phyloP scores from a whole-genome alignment of 2,888 invertebrate species.

The Brassicogethes aeneus region DNA sequence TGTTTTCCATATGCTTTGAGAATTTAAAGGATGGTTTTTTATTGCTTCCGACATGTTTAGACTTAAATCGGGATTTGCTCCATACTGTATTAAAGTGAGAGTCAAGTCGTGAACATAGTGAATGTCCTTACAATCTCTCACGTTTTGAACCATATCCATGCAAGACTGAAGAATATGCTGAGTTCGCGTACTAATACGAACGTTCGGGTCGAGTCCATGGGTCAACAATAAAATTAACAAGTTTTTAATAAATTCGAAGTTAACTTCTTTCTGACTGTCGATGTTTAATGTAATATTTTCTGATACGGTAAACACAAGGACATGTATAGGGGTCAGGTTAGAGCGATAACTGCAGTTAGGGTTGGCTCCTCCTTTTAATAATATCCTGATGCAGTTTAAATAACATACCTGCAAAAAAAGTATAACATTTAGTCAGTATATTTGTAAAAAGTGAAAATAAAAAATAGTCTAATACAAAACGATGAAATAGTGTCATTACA shows the following conservation, averaged over 20 bases:
- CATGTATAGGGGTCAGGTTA: conserved; percentile 60
- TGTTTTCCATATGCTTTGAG: conserved; percentile 46
- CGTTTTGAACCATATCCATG: conserved; percentile 61
- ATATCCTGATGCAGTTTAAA: conserved; percentile 58
- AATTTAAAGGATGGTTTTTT: conserved; percentile 34
- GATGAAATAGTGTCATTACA: conserved; percentile 2
- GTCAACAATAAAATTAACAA: conserved; percentile 55
- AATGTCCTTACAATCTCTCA: conserved; percentile 57
- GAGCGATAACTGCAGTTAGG: conserved; percentile 62
- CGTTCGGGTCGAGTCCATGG: conserved; percentile 59
- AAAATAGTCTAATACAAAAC: not conserved
- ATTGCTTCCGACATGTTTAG: conserved; percentile 43
- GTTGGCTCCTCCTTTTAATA: conserved; percentile 62
- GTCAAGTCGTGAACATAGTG: conserved; percentile 61
- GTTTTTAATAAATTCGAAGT: conserved; percentile 63
- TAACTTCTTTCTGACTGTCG: conserved; percentile 56
- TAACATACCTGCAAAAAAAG: conserved; percentile 52
- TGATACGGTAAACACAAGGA: conserved; percentile 61
- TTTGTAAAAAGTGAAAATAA: not conserved
- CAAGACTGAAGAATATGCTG: conserved; percentile 63
- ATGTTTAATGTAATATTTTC: conserved; percentile 61
- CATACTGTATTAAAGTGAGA: conserved; percentile 61
- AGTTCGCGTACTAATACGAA: conserved; percentile 49
- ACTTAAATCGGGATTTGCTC: conserved; percentile 62
- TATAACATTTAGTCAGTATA: not conserved